Evolutionary conservation across 2,888 invertebrate genomes (phyloP).

Genomic region (Dasysyrphus tricinctus): DNA sequence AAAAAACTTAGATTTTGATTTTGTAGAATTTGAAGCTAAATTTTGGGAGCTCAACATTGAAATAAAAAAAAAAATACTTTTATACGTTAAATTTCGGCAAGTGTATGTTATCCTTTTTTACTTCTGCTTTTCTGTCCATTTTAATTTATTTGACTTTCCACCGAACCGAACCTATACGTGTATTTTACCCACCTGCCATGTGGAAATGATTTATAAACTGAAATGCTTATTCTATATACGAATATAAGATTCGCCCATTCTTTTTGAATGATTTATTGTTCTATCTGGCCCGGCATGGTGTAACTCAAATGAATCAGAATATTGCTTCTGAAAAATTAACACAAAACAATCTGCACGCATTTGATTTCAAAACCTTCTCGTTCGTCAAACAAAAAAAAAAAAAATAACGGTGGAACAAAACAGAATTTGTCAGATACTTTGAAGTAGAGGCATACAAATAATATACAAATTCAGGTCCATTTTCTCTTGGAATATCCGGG

Average conservation of each 20-base stretch:
- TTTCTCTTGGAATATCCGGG: background rate
- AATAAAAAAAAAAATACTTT: too few relatives aligned
- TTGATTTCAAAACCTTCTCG: background rate
- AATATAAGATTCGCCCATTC: slow-evolving; percentile 40
- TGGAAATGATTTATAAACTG: slow-evolving; percentile 58
- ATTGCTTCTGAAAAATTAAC: slow-evolving; percentile 14
- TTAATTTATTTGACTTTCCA: slow-evolving; percentile 55
- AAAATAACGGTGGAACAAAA: background rate
- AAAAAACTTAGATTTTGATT: too few relatives aligned
- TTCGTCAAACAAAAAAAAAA: background rate
- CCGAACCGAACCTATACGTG: slow-evolving; percentile 3
- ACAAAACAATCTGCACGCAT: slow-evolving; percentile 12
- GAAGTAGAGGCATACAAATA: background rate
- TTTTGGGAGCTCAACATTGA: too few relatives aligned
- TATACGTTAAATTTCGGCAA: too few relatives aligned
- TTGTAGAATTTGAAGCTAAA: too few relatives aligned
- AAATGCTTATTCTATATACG: slow-evolving; percentile 26
- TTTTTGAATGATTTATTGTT: slow-evolving; percentile 65
- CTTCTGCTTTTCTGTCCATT: background rate
- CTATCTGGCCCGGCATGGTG: slow-evolving; percentile 14
- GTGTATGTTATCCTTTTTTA: slow-evolving; percentile 22
- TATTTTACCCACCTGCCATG: slow-evolving; percentile 70
- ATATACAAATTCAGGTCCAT: background rate
- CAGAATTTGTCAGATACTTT: background rate
- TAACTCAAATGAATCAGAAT: slow-evolving; percentile 18